Evolutionary conservation across 2,113 vertebrate genomes (phyloP).

Genomic region (Eonycteris spelaea): DNA sequence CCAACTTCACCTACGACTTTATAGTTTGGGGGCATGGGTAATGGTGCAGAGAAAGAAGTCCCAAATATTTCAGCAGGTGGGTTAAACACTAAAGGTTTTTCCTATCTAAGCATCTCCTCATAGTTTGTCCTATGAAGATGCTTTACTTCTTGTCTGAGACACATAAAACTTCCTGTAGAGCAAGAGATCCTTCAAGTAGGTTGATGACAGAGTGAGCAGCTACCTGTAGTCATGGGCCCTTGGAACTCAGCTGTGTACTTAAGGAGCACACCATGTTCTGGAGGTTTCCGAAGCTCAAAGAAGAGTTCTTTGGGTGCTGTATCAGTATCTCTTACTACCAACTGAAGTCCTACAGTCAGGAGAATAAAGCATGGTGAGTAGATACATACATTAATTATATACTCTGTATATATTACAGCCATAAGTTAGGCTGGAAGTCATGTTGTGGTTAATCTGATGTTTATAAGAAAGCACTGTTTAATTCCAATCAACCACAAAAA

Average conservation of each 20-base stretch:
- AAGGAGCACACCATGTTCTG: constrained; percentile 86
- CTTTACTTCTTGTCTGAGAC: not conserved
- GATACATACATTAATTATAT: too few relatives aligned
- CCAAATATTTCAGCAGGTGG: not conserved
- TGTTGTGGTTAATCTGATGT: not conserved
- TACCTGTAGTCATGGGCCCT: constrained; percentile 86
- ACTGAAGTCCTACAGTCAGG: constrained; percentile 82
- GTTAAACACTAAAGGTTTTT: not conserved
- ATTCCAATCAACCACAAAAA: not conserved
- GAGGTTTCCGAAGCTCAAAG: constrained; percentile 93
- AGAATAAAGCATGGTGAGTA: not conserved
- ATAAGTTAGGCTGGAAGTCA: not conserved
- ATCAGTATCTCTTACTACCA: constrained; percentile 86
- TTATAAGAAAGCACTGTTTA: not conserved
- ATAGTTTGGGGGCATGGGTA: not conserved
- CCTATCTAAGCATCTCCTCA: not conserved
- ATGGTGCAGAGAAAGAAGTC: not conserved
- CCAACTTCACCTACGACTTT: not conserved
- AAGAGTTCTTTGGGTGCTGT: constrained; percentile 89
- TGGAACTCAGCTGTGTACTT: constrained; percentile 78
- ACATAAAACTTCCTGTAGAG: not conserved
- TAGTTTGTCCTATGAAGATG: not conserved
- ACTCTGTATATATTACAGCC: not conserved
- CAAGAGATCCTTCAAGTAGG: not conserved
- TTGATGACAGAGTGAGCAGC: not conserved